Percentiles rank a stretch among this genome's conserved stretches.
phyloP scores from a whole-genome alignment of 2,797 vertebrate genomes.

The Thripadectes ignobilis region DNA sequence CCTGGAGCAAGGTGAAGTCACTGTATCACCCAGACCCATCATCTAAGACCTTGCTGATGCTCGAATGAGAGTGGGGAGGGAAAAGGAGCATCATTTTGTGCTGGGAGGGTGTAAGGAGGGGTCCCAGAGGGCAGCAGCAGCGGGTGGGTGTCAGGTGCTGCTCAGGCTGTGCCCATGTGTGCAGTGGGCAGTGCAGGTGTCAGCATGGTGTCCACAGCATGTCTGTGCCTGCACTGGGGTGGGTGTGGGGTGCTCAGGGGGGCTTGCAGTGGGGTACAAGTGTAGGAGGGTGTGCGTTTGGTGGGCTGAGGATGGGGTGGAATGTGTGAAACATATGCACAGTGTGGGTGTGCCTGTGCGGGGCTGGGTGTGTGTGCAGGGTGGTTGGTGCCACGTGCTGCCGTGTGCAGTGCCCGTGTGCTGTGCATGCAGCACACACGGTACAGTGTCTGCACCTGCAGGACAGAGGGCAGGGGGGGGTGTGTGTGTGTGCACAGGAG shows the following conservation, averaged over 20 bases:
- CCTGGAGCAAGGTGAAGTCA: not conserved
- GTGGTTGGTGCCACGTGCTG: not conserved
- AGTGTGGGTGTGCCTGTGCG: accelerated
- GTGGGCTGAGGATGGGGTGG: accelerated
- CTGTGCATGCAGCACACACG: accelerated
- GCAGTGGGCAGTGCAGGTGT: not conserved
- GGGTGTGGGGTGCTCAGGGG: not conserved
- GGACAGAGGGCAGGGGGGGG: accelerated
- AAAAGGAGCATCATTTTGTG: not conserved
- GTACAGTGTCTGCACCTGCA: accelerated
- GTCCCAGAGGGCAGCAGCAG: accelerated
- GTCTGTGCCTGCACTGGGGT: accelerated
- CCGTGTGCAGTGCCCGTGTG: accelerated
- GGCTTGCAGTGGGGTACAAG: accelerated
- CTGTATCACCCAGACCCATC: accelerated
- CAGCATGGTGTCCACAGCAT: accelerated
- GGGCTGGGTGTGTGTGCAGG: not conserved
- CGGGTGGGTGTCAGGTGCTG: accelerated
- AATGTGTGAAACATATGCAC: accelerated
- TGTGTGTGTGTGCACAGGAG: not conserved
- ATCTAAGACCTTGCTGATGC: not conserved
- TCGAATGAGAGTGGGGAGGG: accelerated
- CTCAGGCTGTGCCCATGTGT: accelerated
- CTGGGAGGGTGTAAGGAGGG: not conserved
- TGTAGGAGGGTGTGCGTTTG: accelerated